Percentiles rank a stretch among this genome's conserved stretches.
phyloP scores from a whole-genome alignment of 2,113 vertebrate species.

The Thamnophis sirtalis region DNA sequence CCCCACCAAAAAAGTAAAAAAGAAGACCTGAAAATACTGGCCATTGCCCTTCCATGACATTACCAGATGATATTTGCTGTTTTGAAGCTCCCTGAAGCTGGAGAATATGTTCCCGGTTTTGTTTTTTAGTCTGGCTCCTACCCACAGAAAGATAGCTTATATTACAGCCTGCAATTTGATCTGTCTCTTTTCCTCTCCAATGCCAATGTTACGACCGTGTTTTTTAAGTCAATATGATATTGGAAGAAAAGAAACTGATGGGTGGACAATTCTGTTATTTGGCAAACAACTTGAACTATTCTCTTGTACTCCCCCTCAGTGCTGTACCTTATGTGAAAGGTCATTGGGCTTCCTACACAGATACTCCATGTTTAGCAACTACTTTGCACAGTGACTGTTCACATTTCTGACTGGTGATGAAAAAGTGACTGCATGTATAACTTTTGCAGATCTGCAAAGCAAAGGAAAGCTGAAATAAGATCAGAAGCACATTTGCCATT shows the following conservation, averaged over 20 bases:
- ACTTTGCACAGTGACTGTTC: background rate
- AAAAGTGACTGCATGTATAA: background rate
- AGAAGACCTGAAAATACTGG: background rate
- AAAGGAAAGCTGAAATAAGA: background rate
- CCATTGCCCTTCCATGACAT: background rate
- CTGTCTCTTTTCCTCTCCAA: background rate
- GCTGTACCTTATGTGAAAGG: background rate
- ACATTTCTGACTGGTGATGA: background rate
- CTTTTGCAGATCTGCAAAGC: background rate
- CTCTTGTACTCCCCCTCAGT: background rate
- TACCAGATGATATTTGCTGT: background rate
- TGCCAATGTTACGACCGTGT: background rate
- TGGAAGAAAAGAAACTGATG: background rate
- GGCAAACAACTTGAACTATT: background rate
- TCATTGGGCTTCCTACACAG: background rate
- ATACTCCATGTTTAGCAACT: background rate
- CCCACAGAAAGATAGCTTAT: background rate
- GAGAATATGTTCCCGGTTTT: background rate
- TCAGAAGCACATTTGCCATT: background rate
- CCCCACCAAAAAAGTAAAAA: background rate
- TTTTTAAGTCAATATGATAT: background rate
- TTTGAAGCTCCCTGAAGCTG: background rate
- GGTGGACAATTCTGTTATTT: background rate
- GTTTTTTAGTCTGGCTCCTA: background rate
- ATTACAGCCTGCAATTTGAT: background rate